phyloP scores from a whole-genome alignment of 2,888 invertebrate genomes.

The Dysmachus trigonus region DNA sequence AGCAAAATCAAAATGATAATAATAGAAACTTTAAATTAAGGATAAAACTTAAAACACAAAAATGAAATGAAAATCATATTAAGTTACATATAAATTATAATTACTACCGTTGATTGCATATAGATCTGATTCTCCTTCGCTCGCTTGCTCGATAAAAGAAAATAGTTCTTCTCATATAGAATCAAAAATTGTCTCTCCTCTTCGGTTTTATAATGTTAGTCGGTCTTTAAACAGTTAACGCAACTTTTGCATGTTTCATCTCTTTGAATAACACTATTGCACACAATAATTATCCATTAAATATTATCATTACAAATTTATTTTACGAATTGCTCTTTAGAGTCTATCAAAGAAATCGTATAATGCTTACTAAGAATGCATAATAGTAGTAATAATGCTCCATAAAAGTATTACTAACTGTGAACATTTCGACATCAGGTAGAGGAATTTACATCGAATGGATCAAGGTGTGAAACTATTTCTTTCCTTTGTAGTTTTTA shows the following conservation, averaged over 20 bases:
- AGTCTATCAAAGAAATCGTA: not conserved
- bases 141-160: constrained; percentile 9
- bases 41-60: constrained; percentile 34
- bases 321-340: not conserved
- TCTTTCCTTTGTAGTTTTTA: not conserved
- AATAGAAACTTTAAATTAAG: constrained; percentile 29
- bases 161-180: constrained; percentile 28
- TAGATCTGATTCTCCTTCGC: not conserved
- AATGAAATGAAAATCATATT: constrained; percentile 25
- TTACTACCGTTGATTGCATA: not conserved
- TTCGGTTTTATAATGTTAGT: not conserved
- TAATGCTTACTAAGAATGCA: not conserved
- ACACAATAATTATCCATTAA: constrained; percentile 46
- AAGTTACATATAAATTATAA: constrained; percentile 12
- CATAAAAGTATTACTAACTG: not conserved
- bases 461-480: not conserved
- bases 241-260: not conserved
- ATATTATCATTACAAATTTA: constrained; percentile 13
- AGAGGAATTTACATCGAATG: not conserved
- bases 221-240: not conserved
- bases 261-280: constrained; percentile 48
- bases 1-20: constrained; percentile 32
- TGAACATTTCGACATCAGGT: not conserved
- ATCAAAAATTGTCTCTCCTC: not conserved
- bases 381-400: not conserved